Conservation (phyloP, 2,888 invertebrate species). For the Liopterus haemorrhoidalis region DNA sequence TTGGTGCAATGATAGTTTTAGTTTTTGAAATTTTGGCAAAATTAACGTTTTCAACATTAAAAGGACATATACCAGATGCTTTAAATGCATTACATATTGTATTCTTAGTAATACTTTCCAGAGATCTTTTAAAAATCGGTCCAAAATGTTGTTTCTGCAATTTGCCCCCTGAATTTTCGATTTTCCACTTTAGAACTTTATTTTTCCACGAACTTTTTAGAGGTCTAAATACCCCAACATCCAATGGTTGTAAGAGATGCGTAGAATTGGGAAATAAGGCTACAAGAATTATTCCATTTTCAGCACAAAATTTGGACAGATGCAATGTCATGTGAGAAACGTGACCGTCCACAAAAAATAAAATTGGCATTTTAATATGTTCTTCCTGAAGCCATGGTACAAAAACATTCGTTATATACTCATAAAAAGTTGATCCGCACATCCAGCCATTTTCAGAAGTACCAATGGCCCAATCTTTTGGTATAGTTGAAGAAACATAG, state of each 20-base stretch:
- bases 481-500: constrained; percentile 29
- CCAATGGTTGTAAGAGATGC: too few relatives aligned
- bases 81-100: too few relatives aligned
- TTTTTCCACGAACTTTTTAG: too few relatives aligned
- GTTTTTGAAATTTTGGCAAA: too few relatives aligned
- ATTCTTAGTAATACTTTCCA: too few relatives aligned
- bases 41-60: too few relatives aligned
- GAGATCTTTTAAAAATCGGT: constrained; percentile 29
- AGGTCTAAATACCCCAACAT: too few relatives aligned
- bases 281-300: constrained; percentile 37
- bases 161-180: constrained; percentile 26
- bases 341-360: constrained; percentile 41
- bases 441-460: constrained; percentile 43
- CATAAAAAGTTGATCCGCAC: constrained; percentile 39
- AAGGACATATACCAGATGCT: too few relatives aligned
- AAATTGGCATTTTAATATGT: constrained; percentile 35
- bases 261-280: constrained; percentile 39
- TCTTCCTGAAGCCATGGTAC: constrained; percentile 38
- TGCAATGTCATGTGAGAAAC: constrained; percentile 38
- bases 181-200: constrained; percentile 31
- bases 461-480: constrained; percentile 39
- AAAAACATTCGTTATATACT: constrained; percentile 39
- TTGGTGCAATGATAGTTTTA: too few relatives aligned
- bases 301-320: constrained; percentile 38
- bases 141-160: constrained; percentile 32